These are phyloP conservation scores for Tetheella fluctuosa DNA, from an alignment of 2,888 invertebrate species.

Conservation along the genomic window DNA sequence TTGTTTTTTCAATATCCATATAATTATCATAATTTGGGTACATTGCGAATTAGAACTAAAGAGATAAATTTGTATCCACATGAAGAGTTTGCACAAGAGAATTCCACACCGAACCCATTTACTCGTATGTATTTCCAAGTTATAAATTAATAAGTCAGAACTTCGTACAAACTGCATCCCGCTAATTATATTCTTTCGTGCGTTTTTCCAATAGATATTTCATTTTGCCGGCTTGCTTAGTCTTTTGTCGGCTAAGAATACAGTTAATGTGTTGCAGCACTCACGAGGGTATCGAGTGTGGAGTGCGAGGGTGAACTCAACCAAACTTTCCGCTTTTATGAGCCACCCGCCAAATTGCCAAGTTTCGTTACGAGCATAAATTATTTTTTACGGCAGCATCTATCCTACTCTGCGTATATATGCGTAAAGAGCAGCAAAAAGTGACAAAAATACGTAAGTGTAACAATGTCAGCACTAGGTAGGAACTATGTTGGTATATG, in stretches of 20 bases:
- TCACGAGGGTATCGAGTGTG: neutral
- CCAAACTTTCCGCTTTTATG: conserved; percentile 45
- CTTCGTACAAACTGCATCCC: neutral
- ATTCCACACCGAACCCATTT: neutral
- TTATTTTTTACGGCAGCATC: conserved; percentile 44
- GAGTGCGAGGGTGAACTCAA: neutral
- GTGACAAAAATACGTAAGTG: neutral
- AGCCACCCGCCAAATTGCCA: conserved; percentile 46
- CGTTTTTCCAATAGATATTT: neutral
- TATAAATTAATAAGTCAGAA: neutral
- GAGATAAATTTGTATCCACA: neutral
- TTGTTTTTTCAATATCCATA: neutral
- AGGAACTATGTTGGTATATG: neutral
- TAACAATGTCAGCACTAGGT: neutral
- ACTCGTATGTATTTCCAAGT: too few species aligned
- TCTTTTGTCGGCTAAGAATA: neutral
- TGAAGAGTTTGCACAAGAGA: neutral
- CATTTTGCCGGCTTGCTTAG: neutral
- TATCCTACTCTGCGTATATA: conserved; percentile 20
- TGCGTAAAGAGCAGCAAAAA: conserved; percentile 12
- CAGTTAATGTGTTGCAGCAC: neutral
- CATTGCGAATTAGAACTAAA: neutral
- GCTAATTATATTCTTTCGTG: neutral
- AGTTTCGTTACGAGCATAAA: conserved; percentile 49
- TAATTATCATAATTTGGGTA: neutral